phyloP scores from a whole-genome alignment of 2,888 invertebrate genomes.

The Pristionchus maxplancki region DNA sequence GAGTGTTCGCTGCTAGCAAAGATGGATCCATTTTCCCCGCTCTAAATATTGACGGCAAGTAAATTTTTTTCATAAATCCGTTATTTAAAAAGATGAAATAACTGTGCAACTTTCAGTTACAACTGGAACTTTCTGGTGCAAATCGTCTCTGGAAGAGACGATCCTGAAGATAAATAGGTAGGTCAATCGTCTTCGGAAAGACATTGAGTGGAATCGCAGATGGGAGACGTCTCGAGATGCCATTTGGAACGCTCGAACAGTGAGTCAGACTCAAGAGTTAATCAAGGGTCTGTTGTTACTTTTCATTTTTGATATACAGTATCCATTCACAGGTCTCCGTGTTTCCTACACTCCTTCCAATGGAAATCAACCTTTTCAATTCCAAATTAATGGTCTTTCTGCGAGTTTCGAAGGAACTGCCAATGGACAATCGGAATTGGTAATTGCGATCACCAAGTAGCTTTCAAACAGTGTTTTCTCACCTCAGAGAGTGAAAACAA shows the following conservation, averaged over 20 bases:
- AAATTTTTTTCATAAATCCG: no score
- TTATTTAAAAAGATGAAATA: no score
- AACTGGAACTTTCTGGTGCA: constrained; percentile 33
- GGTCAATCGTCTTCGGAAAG: not conserved
- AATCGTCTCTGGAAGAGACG: not conserved
- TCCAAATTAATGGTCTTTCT: not conserved
- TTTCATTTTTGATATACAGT: not conserved
- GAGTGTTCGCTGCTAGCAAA: not conserved
- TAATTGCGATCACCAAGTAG: not conserved
- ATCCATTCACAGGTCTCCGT: not conserved
- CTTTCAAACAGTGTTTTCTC: not conserved
- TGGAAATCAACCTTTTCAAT: not conserved
- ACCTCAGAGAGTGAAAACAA: not conserved
- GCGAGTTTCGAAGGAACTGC: not conserved
- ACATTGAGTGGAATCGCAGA: not conserved
- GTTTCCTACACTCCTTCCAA: not conserved
- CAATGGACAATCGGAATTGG: not conserved
- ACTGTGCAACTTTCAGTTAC: constrained; percentile 24
- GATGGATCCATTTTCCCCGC: not conserved
- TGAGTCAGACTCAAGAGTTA: constrained; percentile 13
- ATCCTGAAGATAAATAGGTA: constrained; percentile 24
- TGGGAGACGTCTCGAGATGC: not conserved
- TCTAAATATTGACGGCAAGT: not conserved
- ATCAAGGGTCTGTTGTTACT: not conserved
- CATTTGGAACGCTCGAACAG: not conserved